Evolutionary conservation across 2,113 vertebrate species (phyloP).

Genomic region (Falco punctatus): DNA sequence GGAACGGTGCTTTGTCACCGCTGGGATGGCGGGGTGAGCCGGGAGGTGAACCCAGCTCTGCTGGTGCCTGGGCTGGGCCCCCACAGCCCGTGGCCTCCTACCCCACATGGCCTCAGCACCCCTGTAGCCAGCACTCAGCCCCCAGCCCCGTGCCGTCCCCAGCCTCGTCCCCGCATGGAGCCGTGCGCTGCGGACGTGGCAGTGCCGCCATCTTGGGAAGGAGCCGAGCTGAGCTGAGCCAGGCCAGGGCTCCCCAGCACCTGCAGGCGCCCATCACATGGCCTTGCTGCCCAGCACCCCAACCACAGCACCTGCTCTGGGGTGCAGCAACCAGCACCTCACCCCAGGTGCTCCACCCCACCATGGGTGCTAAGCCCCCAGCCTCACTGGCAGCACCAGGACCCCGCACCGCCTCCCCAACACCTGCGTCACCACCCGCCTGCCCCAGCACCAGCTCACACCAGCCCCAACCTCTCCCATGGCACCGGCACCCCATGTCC

Average conservation of each 20-base stretch:
- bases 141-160: rapidly evolving
- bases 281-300: not conserved
- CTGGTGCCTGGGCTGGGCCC: rapidly evolving
- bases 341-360: not conserved
- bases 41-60: not conserved
- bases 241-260: not conserved
- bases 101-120: not conserved
- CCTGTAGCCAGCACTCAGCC: rapidly evolving
- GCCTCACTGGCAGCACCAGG: not conserved
- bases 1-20: constrained; percentile 31
- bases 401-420: too few relatives aligned
- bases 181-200: not conserved
- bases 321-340: not conserved
- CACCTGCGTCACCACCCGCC: rapidly evolving
- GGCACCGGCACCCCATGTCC: rapidly evolving
- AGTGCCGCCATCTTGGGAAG: constrained; percentile 4
- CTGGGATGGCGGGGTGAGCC: not conserved
- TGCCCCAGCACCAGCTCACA: not conserved
- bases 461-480: not conserved
- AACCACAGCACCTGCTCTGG: not conserved
- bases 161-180: not conserved
- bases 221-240: not conserved
- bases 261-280: rapidly evolving
- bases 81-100: rapidly evolving
- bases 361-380: rapidly evolving